Conservation (phyloP, 2,113 vertebrate species). For the Salvelinus alpinus region DNA sequence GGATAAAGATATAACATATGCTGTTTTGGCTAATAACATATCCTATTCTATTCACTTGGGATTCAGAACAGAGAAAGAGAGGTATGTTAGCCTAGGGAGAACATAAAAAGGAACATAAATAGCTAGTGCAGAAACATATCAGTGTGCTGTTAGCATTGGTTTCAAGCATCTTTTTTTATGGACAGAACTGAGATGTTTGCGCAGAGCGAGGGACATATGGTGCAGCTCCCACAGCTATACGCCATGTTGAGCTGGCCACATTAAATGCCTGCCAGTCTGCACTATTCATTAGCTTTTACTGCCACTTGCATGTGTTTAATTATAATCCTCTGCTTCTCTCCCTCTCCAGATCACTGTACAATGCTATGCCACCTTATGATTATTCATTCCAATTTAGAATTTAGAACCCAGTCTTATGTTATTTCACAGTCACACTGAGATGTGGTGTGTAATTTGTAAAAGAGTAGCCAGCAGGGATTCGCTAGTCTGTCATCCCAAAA, state of each 20-base stretch:
- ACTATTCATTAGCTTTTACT: conserved; percentile 78
- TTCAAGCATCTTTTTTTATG: not conserved
- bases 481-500: not conserved
- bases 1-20: too few relatives aligned
- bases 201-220: conserved; percentile 56
- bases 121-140: not conserved
- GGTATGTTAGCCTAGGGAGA: not conserved
- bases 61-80: not conserved
- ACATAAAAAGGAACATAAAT: not conserved
- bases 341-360: conserved; percentile 30
- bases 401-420: too few relatives aligned
- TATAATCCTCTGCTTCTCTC: conserved; percentile 43
- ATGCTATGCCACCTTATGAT: conserved; percentile 60
- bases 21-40: too few relatives aligned
- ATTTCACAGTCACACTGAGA: not conserved
- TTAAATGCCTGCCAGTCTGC: conserved; percentile 76
- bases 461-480: conserved; percentile 34
- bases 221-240: conserved; percentile 53
- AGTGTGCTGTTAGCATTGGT: not conserved
- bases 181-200: not conserved
- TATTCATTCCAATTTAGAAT: conserved; percentile 11
- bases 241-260: conserved; percentile 62
- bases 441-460: not conserved
- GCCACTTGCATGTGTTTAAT: conserved; percentile 75
- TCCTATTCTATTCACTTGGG: too few relatives aligned